Conservation (phyloP, 2,888 invertebrate genomes). For the Tipula unca region DNA sequence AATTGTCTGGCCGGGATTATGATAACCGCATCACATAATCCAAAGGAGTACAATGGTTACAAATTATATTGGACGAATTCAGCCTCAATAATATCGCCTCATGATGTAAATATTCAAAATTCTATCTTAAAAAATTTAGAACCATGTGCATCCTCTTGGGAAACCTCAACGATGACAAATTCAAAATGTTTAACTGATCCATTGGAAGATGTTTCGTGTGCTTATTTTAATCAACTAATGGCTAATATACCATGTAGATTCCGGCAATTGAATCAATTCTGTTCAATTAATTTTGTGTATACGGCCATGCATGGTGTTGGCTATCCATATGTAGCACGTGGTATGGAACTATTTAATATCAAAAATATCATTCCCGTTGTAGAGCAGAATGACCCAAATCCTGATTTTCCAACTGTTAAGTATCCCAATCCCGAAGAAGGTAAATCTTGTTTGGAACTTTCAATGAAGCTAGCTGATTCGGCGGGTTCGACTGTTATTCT, state of each 20-base stretch:
- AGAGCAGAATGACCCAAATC: constrained; percentile 82
- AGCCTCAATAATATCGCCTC: constrained; percentile 88
- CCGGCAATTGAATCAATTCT: constrained; percentile 46
- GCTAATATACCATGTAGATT: constrained; percentile 47
- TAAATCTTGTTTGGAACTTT: constrained; percentile 63
- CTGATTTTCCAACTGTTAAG: constrained; percentile 93
- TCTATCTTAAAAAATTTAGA: constrained; percentile 66
- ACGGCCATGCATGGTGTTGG: constrained; percentile 99
- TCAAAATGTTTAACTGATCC: constrained; percentile 59
- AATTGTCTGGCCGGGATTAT: constrained; percentile 80
- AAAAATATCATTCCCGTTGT: constrained; percentile 41
- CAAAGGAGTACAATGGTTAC: constrained; percentile 93
- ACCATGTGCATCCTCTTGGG: constrained; percentile 74
- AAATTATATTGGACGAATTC: constrained; percentile 96
- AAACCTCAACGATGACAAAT: constrained; percentile 49
- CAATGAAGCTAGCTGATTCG: constrained; percentile 67
- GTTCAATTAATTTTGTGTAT: constrained; percentile 65
- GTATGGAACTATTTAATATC: constrained; percentile 67
- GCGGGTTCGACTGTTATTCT: constrained; percentile 65
- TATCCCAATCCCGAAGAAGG: constrained; percentile 99
- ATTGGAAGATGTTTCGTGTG: constrained; percentile 52
- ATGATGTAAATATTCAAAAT: constrained; percentile 77
- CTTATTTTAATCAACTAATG: constrained; percentile 57
- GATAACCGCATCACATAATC: constrained; percentile 95
- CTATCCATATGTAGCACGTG: constrained; percentile 62